phyloP scores from a whole-genome alignment of 2,797 vertebrate species.

The Cercopithecus hamlyni region DNA sequence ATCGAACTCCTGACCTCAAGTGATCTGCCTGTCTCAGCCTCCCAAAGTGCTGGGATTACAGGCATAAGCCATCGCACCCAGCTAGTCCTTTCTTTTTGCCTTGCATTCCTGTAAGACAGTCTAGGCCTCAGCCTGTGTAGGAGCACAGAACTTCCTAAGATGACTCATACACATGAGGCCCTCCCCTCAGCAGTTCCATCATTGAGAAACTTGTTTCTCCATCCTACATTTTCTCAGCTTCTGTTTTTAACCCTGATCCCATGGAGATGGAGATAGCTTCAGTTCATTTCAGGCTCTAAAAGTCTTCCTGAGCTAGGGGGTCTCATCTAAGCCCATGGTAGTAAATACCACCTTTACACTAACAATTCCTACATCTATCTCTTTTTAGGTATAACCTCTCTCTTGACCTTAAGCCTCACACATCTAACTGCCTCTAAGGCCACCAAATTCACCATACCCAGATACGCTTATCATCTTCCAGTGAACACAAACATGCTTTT shows the following conservation, averaged over 20 bases:
- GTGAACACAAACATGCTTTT: neutral
- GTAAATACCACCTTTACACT: neutral
- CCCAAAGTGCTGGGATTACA: neutral
- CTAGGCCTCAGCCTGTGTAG: neutral
- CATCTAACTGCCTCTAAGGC: neutral
- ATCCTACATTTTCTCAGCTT: neutral
- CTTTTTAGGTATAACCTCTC: neutral
- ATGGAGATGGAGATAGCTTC: neutral
- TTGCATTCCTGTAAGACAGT: neutral
- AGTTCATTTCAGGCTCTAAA: neutral
- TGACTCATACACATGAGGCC: neutral
- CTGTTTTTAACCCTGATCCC: neutral
- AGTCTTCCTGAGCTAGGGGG: neutral
- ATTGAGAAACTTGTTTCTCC: neutral
- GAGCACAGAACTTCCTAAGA: neutral
- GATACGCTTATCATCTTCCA: too few species aligned
- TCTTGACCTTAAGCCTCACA: neutral
- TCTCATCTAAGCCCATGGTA: neutral
- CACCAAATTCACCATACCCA: neutral
- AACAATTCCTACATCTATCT: neutral
- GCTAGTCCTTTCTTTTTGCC: neutral
- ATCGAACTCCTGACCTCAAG: neutral
- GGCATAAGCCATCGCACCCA: neutral
- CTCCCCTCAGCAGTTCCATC: neutral
- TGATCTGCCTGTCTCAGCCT: neutral